phyloP scores from a whole-genome alignment of 2,888 invertebrate genomes.

The Catonia carolina region DNA sequence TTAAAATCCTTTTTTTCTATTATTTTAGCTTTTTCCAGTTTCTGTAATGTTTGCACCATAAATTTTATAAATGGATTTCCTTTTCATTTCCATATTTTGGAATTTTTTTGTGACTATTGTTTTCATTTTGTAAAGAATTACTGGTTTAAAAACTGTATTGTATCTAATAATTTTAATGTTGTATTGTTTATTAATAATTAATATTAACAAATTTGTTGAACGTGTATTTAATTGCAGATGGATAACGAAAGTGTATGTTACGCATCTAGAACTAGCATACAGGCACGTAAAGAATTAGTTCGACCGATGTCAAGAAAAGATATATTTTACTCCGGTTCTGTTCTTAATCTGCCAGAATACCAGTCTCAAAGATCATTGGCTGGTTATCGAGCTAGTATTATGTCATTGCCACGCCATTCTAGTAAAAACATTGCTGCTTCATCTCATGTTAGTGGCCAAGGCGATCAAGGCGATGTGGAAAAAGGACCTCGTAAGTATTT shows the following conservation, averaged over 20 bases:
- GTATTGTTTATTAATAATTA: too few relatives aligned
- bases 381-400: conserved; percentile 84
- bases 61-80: too few relatives aligned
- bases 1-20: too few relatives aligned
- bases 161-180: too few relatives aligned
- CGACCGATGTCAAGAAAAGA: conserved; percentile 91
- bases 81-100: too few relatives aligned
- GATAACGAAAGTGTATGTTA: conserved; percentile 64
- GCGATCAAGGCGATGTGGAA: conserved; percentile 11
- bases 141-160: too few relatives aligned
- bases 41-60: too few relatives aligned
- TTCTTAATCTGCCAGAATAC: conserved; percentile 87
- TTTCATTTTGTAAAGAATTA: too few relatives aligned
- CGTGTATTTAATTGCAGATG: too few relatives aligned
- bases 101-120: too few relatives aligned
- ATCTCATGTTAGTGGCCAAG: conserved; percentile 43
- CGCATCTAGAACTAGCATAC: conserved; percentile 54
- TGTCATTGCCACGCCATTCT: conserved; percentile 64
- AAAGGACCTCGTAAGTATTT: conserved; percentile 24
- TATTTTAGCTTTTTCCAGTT: too few relatives aligned
- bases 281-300: conserved; percentile 54
- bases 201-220: too few relatives aligned
- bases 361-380: conserved; percentile 86
- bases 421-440: conserved; percentile 22
- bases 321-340: conserved; percentile 95